A percentile compares a stretch with the other conserved stretches of the same genome.
Evolutionary conservation across 1,140 invertebrate species (phyloP).

Genomic region (Nixonia krombeini): DNA sequence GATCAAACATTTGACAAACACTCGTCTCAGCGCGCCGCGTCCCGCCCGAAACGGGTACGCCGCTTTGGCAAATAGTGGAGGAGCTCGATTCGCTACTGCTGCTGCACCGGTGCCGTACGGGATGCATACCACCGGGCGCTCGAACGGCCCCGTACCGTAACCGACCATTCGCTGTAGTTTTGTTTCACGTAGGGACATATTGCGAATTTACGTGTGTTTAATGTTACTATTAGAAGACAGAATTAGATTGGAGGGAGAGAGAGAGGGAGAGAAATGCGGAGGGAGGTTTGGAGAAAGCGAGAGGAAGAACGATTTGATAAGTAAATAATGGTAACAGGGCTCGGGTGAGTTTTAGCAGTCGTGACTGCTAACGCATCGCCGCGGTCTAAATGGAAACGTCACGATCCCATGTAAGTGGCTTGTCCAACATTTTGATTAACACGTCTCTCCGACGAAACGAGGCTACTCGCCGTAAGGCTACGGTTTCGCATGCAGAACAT

Average conservation of each 20-base stretch:
- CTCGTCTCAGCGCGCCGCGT: slow-evolving; percentile 53
- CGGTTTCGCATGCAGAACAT: slow-evolving; percentile 47
- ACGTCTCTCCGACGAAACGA: slow-evolving; percentile 65
- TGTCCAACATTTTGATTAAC: slow-evolving; percentile 74
- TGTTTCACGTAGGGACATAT: too few species aligned
- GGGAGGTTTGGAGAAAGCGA: background rate
- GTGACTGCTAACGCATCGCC: slow-evolving; percentile 49
- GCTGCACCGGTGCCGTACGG: slow-evolving; percentile 38
- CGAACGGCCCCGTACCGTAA: too few species aligned
- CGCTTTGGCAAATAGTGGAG: slow-evolving; percentile 59
- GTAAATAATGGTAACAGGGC: slow-evolving; percentile 12
- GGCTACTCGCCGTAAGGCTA: slow-evolving; percentile 46
- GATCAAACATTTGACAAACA: slow-evolving; percentile 71
- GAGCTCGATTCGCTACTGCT: slow-evolving; percentile 46
- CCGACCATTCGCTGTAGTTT: too few species aligned
- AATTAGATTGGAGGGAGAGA: slow-evolving; percentile 3
- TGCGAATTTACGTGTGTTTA: too few species aligned
- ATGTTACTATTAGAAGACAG: too few species aligned
- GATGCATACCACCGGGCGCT: slow-evolving; percentile 47
- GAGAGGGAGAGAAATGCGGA: slow-evolving; percentile 20
- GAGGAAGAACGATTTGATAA: too few species aligned
- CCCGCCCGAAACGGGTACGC: slow-evolving; percentile 57
- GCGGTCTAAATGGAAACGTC: slow-evolving; percentile 71
- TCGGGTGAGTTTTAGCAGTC: too few species aligned
- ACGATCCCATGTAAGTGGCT: slow-evolving; percentile 70